Conservation (phyloP, 1,140 invertebrate species). For the Melitaea cinxia region DNA sequence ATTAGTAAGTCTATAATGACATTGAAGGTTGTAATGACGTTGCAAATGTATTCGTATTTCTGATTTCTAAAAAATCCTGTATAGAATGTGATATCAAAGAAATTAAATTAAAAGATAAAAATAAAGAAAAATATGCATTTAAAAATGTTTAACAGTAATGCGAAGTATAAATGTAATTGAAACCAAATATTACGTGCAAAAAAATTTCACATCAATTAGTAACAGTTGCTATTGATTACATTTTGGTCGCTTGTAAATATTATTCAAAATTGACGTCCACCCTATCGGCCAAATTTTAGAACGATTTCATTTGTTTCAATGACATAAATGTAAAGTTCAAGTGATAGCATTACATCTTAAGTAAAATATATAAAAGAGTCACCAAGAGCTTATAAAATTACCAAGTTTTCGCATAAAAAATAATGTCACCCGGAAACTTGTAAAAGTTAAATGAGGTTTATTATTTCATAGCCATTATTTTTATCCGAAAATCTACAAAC, state of each 20-base stretch:
- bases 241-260: no score
- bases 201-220: no score
- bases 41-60: neutral
- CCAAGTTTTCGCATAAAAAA: conserved; percentile 43
- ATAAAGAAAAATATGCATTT: no score
- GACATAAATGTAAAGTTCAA: no score
- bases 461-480: conserved; percentile 38
- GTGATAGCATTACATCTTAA: neutral
- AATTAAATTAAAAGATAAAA: no score
- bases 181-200: no score
- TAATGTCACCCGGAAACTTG: conserved; percentile 31
- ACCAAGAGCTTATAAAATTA: conserved; percentile 33
- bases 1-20: conserved; percentile 20
- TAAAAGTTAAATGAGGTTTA: conserved; percentile 37
- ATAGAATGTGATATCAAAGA: neutral
- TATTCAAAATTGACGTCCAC: no score
- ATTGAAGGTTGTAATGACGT: conserved; percentile 5
- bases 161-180: no score
- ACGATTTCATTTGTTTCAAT: no score
- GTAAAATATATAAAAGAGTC: conserved; percentile 19
- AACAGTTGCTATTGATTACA: no score
- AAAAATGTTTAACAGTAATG: no score
- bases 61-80: neutral
- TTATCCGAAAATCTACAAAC: conserved; percentile 27
- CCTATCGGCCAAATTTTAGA: no score